phyloP scores from a whole-genome alignment of 2,797 vertebrate species.

The Setipinna tenuifilis region DNA sequence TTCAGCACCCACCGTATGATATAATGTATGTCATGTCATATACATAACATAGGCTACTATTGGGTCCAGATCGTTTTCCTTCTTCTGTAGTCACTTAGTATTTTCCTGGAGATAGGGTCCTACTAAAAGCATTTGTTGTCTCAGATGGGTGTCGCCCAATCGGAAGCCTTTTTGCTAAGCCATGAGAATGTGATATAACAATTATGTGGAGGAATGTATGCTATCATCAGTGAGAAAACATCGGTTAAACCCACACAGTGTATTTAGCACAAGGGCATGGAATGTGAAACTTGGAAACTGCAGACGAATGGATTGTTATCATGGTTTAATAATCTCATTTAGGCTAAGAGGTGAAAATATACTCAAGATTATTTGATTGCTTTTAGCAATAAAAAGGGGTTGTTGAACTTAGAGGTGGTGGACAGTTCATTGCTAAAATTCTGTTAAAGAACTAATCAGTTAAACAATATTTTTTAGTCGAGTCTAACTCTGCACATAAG shows the following conservation, averaged over 20 bases:
- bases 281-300: not conserved
- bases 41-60: not conserved
- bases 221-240: conserved; percentile 26
- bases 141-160: not conserved
- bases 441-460: not conserved
- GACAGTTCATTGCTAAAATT: not conserved
- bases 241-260: conserved; percentile 20
- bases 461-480: not conserved
- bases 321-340: conserved; percentile 16
- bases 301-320: conserved; percentile 29
- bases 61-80: not conserved
- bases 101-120: not conserved
- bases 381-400: not conserved
- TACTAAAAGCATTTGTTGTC: not conserved
- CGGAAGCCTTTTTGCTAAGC: not conserved
- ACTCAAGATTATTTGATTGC: conserved; percentile 4
- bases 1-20: not conserved
- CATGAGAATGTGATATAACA: conserved; percentile 18
- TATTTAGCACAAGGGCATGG: conserved; percentile 17
- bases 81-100: not conserved
- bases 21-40: not conserved
- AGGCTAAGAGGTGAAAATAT: conserved; percentile 25
- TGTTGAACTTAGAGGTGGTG: not conserved
- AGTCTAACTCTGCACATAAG: not conserved
- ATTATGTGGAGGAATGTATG: conserved; percentile 28